These are phyloP conservation scores for Dinothrombium tinctorium DNA, from an alignment of 1,140 invertebrate species.

Conservation along the genomic window DNA sequence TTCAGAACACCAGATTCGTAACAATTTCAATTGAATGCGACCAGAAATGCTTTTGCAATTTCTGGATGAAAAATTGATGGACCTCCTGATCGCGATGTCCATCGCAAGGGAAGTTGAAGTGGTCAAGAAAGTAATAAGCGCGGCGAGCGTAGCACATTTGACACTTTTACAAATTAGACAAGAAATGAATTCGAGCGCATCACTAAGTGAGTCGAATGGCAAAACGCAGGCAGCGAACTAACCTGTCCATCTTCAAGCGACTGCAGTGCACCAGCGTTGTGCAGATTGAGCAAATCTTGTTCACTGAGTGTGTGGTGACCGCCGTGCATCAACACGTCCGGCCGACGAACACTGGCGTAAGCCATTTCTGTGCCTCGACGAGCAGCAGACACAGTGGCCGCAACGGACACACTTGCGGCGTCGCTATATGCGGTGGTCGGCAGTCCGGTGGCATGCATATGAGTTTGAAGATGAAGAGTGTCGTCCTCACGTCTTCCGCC, in stretches of 20 bases:
- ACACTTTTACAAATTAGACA: too few species aligned
- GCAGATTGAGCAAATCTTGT: slow-evolving; percentile 26
- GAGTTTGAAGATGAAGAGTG: slow-evolving; percentile 24
- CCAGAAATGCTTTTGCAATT: too few species aligned
- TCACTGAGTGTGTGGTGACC: slow-evolving; percentile 27
- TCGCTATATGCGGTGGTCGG: slow-evolving; percentile 14
- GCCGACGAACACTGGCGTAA: slow-evolving; percentile 27
- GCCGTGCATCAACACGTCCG: slow-evolving; percentile 31
- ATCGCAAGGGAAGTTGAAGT: too few species aligned
- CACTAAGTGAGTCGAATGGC: background rate
- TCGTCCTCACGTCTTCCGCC: slow-evolving; percentile 27
- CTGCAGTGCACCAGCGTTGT: slow-evolving; percentile 21
- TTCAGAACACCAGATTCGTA: too few species aligned
- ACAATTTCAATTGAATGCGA: too few species aligned
- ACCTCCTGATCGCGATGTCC: too few species aligned
- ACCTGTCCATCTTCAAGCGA: slow-evolving; percentile 45
- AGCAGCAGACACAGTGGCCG: background rate
- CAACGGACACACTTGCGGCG: background rate
- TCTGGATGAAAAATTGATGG: too few species aligned
- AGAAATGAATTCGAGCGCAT: background rate
- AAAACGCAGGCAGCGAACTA: slow-evolving; percentile 15
- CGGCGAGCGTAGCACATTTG: too few species aligned
- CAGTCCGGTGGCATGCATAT: slow-evolving; percentile 20
- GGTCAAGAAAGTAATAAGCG: too few species aligned
- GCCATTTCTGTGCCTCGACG: slow-evolving; percentile 15